Percentiles rank a stretch among this genome's conserved stretches.
Evolutionary conservation across 2,888 invertebrate species (phyloP).

Genomic region (Drosophila colorata): DNA sequence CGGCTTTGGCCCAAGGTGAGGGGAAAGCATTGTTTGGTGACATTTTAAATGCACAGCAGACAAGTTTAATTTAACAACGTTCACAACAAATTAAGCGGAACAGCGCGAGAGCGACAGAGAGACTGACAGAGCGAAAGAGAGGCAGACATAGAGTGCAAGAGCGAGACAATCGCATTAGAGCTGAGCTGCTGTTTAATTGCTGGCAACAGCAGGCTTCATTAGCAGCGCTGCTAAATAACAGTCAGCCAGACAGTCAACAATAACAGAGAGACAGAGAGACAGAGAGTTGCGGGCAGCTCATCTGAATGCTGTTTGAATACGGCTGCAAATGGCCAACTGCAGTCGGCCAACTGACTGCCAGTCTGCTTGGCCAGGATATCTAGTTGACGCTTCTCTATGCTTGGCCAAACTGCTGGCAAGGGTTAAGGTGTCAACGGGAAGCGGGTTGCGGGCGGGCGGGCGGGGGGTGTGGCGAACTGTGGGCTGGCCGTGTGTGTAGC

Average conservation of each 20-base stretch:
- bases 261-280: conserved; percentile 7
- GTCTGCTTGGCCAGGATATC: conserved; percentile 10
- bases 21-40: conserved; percentile 55
- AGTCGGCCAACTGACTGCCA: conserved; percentile 22
- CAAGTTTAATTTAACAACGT: conserved; percentile 77
- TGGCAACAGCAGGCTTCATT: conserved; percentile 74
- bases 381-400: conserved; percentile 2
- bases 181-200: conserved; percentile 75
- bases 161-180: conserved; percentile 69
- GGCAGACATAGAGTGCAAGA: conserved; percentile 1
- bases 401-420: background rate
- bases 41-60: conserved; percentile 79
- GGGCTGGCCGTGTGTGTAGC: conserved; percentile 13
- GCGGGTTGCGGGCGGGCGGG: background rate
- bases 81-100: conserved; percentile 78
- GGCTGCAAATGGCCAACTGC: conserved; percentile 53
- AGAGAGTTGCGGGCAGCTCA: conserved; percentile 56
- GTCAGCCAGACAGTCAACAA: conserved; percentile 37
- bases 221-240: conserved; percentile 76
- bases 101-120: conserved; percentile 17
- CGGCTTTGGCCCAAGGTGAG: background rate
- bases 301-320: conserved; percentile 75
- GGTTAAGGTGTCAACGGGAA: conserved; percentile 8
- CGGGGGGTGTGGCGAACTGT: too few species aligned
- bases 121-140: conserved; percentile 4